phyloP scores from a whole-genome alignment of 2,797 vertebrate species.

The Tenualosa ilisha region DNA sequence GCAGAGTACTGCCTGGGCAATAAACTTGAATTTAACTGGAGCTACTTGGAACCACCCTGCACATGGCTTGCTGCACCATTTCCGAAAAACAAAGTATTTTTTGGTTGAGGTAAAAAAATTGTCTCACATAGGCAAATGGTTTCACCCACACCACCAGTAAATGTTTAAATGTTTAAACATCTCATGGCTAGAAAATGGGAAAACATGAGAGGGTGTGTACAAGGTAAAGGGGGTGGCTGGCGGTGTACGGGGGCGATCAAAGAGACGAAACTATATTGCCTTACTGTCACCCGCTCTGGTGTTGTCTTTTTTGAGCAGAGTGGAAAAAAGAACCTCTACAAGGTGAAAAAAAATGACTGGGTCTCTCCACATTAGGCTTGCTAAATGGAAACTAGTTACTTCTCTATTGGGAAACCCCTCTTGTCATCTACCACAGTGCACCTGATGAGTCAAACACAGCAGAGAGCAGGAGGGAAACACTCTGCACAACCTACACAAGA shows the following conservation, averaged over 20 bases:
- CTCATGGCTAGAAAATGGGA: not conserved
- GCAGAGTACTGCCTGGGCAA: not conserved
- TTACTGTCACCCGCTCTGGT: not conserved
- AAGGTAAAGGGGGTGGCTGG: not conserved
- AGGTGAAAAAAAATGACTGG: not conserved
- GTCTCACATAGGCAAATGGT: not conserved
- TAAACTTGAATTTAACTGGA: not conserved
- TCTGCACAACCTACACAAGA: not conserved
- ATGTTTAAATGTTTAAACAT: not conserved
- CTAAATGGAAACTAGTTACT: slow-evolving; percentile 8
- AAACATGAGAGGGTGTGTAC: not conserved
- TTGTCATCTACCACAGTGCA: not conserved
- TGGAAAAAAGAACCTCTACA: not conserved
- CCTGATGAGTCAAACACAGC: not conserved
- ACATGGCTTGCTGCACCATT: not conserved
- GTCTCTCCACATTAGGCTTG: not conserved
- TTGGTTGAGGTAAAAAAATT: not conserved
- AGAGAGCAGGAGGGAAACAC: not conserved
- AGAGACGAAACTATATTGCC: not conserved
- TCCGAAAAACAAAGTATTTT: not conserved
- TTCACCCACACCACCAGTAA: not conserved
- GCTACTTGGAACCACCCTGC: not conserved
- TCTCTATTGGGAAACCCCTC: slow-evolving; percentile 23
- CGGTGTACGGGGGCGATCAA: not conserved
- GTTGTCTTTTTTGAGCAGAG: not conserved